Evolutionary conservation across 2,888 invertebrate species (phyloP).

Genomic region (Megastigmus dorsalis): DNA sequence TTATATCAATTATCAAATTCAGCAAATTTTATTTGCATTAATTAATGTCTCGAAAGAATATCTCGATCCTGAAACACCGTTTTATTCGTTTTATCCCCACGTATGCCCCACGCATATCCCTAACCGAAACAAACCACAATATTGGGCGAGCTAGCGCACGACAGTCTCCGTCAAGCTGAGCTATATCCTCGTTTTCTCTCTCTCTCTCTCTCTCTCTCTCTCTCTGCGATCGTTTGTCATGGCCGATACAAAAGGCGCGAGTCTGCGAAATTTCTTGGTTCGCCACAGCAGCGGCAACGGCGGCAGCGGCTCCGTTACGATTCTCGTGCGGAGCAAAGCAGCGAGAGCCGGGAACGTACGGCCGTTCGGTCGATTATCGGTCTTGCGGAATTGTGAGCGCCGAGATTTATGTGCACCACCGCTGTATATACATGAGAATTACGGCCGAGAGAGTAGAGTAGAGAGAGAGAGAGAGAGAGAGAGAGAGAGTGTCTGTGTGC

Average conservation of each 20-base stretch:
- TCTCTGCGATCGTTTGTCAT: conserved; percentile 33
- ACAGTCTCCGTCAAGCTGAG: background rate
- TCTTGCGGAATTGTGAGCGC: conserved; percentile 31
- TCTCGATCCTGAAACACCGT: too few species aligned
- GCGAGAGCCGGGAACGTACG: background rate
- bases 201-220: background rate
- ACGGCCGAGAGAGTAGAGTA: conserved; percentile 15
- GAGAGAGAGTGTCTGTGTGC: background rate
- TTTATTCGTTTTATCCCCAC: too few species aligned
- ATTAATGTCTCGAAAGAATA: too few species aligned
- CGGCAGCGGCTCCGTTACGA: background rate
- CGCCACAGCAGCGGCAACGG: background rate
- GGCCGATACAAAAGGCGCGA: conserved; percentile 18
- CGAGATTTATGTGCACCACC: conserved; percentile 38
- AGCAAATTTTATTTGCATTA: too few species aligned
- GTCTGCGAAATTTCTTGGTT: conserved; percentile 34
- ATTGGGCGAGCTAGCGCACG: background rate
- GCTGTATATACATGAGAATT: conserved; percentile 37
- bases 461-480: conserved; percentile 16
- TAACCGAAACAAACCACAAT: background rate
- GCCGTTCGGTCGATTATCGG: conserved; percentile 38
- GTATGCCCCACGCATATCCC: background rate
- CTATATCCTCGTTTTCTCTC: background rate
- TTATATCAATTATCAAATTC: too few species aligned
- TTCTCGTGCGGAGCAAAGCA: too few species aligned